Evolutionary conservation across 2,888 invertebrate genomes (phyloP).

Genomic region (Alsophila aescularia): DNA sequence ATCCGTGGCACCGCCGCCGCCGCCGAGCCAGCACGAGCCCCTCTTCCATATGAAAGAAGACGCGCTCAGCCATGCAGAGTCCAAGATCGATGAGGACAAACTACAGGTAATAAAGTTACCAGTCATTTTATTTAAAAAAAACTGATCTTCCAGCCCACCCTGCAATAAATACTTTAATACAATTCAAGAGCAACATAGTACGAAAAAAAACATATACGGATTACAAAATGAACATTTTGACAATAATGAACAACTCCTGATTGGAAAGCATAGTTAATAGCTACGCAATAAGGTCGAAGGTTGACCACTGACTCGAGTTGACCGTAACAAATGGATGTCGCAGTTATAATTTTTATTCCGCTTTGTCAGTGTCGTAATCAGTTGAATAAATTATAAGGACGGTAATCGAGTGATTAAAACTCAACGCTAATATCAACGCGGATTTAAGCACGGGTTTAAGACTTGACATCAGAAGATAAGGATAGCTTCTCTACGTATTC

Average conservation of each 20-base stretch:
- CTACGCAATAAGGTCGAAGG: conserved; percentile 29
- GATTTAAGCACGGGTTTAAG: conserved; percentile 1
- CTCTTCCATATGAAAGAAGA: conserved; percentile 67
- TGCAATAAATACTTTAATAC: too few relatives aligned
- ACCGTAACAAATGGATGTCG: conserved; percentile 32
- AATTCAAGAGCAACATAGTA: too few relatives aligned
- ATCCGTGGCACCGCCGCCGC: conserved; percentile 44
- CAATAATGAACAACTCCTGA: too few relatives aligned
- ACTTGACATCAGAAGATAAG: conserved; percentile 1
- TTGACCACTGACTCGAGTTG: conserved; percentile 19
- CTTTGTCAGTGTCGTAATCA: conserved; percentile 32
- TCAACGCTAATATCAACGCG: neutral
- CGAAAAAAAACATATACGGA: too few relatives aligned
- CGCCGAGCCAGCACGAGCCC: conserved; percentile 43
- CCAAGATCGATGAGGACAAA: conserved; percentile 77
- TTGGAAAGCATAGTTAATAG: neutral
- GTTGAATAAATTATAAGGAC: conserved; percentile 21
- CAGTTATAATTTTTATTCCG: conserved; percentile 26
- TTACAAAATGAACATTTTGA: too few relatives aligned
- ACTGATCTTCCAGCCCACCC: too few relatives aligned
- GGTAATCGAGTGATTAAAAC: conserved; percentile 11
- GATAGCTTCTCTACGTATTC: neutral
- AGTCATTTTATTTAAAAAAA: too few relatives aligned
- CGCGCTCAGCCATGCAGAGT: conserved; percentile 73
- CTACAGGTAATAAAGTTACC: conserved; percentile 67